Evolutionary conservation across 2,797 vertebrate genomes (phyloP).

Genomic region (Heteromormyrus szaboi): DNA sequence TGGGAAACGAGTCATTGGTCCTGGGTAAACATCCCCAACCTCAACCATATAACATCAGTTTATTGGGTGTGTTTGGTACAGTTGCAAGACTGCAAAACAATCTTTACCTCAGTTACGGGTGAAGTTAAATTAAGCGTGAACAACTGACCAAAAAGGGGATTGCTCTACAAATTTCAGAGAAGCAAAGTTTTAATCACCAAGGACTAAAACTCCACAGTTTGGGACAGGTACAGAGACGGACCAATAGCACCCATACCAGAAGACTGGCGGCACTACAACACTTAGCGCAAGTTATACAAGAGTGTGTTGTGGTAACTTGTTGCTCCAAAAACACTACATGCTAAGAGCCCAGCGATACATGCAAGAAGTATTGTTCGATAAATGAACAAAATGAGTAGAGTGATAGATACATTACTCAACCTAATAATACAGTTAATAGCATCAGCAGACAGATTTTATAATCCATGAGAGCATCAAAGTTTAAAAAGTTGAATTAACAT

Average conservation of each 20-base stretch:
- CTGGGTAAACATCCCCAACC: background rate
- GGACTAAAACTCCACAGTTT: background rate
- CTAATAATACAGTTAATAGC: background rate
- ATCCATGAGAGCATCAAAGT: background rate
- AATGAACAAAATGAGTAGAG: background rate
- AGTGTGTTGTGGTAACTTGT: background rate
- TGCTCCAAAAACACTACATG: background rate
- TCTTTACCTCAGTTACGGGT: background rate
- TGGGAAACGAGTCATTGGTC: constrained; percentile 14
- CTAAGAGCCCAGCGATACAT: background rate
- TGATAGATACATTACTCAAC: background rate
- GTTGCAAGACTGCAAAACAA: constrained; percentile 8
- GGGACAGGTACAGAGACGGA: background rate
- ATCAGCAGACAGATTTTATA: background rate
- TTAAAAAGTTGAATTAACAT: background rate
- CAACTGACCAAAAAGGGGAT: background rate
- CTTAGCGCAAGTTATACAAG: background rate
- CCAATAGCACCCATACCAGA: background rate
- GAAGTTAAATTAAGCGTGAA: background rate
- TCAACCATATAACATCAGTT: background rate
- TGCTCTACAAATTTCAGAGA: background rate
- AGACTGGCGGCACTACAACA: background rate
- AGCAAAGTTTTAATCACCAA: background rate
- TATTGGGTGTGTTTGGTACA: background rate
- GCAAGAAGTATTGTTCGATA: background rate